A percentile compares a stretch with the other conserved stretches of the same genome.
Conservation (phyloP, 2,113 vertebrate species). For the Geothlypis trichas region DNA sequence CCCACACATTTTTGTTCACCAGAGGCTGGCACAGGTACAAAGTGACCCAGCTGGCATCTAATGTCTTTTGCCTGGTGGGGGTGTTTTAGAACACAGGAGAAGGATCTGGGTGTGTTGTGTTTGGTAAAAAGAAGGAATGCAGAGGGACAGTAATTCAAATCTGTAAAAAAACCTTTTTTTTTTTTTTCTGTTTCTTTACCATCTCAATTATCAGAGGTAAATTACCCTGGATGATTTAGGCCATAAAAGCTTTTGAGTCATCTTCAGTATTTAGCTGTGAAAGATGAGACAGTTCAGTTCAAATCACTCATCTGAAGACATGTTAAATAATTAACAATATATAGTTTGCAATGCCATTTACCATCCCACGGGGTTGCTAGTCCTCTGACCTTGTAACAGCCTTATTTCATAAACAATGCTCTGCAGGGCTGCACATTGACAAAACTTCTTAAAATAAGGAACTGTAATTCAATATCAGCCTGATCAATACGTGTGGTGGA, state of each 20-base stretch:
- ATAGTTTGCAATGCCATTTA: slow-evolving; percentile 39
- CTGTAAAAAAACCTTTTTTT: background rate
- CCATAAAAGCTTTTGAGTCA: slow-evolving; percentile 45
- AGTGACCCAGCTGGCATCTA: background rate
- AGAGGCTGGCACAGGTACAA: background rate
- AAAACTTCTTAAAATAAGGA: slow-evolving; percentile 33
- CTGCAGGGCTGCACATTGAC: background rate
- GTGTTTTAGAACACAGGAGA: background rate
- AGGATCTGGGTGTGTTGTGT: background rate
- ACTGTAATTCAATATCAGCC: slow-evolving; percentile 9
- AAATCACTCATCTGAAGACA: slow-evolving; percentile 29
- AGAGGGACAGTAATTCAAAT: background rate
- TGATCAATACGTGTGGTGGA: background rate
- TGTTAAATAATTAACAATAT: slow-evolving; percentile 64
- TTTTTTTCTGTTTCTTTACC: background rate
- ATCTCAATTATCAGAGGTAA: background rate
- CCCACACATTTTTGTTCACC: background rate
- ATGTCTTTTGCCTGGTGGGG: background rate
- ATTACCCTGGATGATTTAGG: slow-evolving; percentile 6
- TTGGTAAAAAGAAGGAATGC: background rate
- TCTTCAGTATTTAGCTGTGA: slow-evolving; percentile 46
- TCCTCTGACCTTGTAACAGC: slow-evolving; percentile 39
- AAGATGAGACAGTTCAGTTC: slow-evolving; percentile 40
- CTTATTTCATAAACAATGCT: background rate
- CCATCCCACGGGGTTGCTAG: background rate